These are phyloP conservation scores for Protonibea diacanthus DNA, from an alignment of 2,797 vertebrate species.

Conservation along the genomic window DNA sequence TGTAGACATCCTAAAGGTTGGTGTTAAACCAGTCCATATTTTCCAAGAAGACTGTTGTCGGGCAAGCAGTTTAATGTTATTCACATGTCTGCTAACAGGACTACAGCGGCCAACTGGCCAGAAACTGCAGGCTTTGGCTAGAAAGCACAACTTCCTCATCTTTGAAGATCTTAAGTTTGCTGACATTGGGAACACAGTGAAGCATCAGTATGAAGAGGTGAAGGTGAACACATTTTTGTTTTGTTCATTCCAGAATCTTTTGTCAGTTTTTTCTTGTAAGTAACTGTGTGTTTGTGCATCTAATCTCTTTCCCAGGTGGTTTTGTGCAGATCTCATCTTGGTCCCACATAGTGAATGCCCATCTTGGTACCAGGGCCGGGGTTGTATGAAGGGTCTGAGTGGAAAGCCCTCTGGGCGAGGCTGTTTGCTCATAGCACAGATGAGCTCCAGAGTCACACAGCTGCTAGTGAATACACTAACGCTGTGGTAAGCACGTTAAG, in stretches of 20 bases:
- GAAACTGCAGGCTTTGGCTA: constrained; percentile 83
- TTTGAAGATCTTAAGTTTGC: constrained; percentile 99
- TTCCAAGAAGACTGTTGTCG: too few relatives aligned
- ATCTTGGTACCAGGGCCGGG: constrained; percentile 91
- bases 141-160: constrained; percentile 91
- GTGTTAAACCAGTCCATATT: rapidly evolving
- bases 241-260: neutral
- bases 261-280: too few relatives aligned
- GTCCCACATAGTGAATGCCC: constrained; percentile 94
- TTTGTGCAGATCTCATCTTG: constrained; percentile 92
- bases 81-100: constrained; percentile 73
- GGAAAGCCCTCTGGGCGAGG: constrained; percentile 88
- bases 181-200: constrained; percentile 96
- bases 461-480: constrained; percentile 90
- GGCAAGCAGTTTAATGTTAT: neutral
- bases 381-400: constrained; percentile 90
- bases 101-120: constrained; percentile 83
- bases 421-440: constrained; percentile 94
- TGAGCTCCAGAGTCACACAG: constrained; percentile 97
- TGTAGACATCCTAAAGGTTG: constrained; percentile 89
- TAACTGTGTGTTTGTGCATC: neutral
- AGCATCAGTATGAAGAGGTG: constrained; percentile 93
- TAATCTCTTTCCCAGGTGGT: constrained; percentile 87
- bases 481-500: constrained; percentile 86
- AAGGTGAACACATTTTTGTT: rapidly evolving